Percentiles rank a stretch among this genome's conserved stretches.
Evolutionary conservation across 2,797 vertebrate genomes (phyloP).

Genomic region (Scomberomorus guttatus): DNA sequence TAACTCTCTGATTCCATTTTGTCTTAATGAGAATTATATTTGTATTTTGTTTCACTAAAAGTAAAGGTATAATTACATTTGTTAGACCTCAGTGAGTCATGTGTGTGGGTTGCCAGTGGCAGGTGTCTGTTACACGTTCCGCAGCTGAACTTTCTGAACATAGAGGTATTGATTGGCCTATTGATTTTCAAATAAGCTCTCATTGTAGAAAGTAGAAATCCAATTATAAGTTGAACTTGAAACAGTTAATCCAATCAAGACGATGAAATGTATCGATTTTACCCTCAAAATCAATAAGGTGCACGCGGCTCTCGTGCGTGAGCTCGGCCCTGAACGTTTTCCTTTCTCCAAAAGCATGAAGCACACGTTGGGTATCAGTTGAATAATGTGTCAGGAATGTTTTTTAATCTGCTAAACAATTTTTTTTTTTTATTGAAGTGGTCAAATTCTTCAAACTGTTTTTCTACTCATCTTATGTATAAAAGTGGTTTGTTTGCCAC

Average conservation of each 20-base stretch:
- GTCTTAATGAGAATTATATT: neutral
- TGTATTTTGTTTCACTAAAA: neutral
- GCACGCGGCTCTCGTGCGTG: constrained; percentile 17
- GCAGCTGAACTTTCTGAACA: constrained; percentile 69
- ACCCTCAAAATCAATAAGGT: constrained; percentile 80
- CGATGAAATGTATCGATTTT: constrained; percentile 81
- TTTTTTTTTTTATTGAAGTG: neutral
- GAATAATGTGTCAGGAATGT: neutral
- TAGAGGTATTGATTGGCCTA: constrained; percentile 81
- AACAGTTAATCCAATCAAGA: constrained; percentile 85
- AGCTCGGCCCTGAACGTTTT: constrained; percentile 15
- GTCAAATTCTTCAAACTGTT: neutral
- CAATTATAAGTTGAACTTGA: constrained; percentile 83
- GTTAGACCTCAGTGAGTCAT: constrained; percentile 15
- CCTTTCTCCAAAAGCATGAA: constrained; percentile 49
- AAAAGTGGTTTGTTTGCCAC: no score
- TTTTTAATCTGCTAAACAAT: neutral
- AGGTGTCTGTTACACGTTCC: constrained; percentile 57
- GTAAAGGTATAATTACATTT: constrained; percentile 33
- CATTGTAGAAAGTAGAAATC: constrained; percentile 83
- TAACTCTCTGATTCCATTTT: neutral
- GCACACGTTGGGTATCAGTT: neutral
- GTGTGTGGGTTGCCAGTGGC: constrained; percentile 36
- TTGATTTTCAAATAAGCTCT: constrained; percentile 85
- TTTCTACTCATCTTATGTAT: neutral